Evolutionary conservation across 2,797 vertebrate genomes (phyloP), one percentile per base, ranked within the genome.

Genomic region (Lutjanus campechanus): DNA sequence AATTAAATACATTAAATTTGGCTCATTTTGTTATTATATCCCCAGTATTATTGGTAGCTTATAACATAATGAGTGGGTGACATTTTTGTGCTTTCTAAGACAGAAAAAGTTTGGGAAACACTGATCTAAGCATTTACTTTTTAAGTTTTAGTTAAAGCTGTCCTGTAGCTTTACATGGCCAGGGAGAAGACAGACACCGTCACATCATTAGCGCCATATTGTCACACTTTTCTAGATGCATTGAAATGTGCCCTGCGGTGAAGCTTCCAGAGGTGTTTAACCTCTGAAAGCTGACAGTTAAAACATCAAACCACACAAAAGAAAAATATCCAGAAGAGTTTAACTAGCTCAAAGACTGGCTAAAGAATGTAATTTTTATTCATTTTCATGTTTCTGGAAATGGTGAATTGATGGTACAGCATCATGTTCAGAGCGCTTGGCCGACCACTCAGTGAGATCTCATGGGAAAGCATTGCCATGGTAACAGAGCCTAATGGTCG

Each of bases 401-500:
- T 56, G 66, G 68, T 59, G 70, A 89, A 62, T 77, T 83, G 88
- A 84, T 71, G 63, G 58, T 50, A 64, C 78, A 53, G 85, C 85
- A 71, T 84, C 77, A 53, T 86, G 85, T 85, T 91, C 77, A 25
- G 68, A 82, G 82, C 53, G 47, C 83, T 88, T 76, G 77, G 82
- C 84, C 66, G 50, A 76, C 61, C 76, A 66, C 85, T 92, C 80
- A 17, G 79, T 40, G 73, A 84, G 87, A 89, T 86, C 89, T 85
- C 90, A 72, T 72, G 85, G 88, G 88, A 79, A 88, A 85, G 80
- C 77, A 75, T 95, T 7, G 72, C 92, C 92, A 92, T 92, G 91
- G 94, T 88, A 93, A 95, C 92, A 71, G 85, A 82, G 82, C 85
- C 84, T 92, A 92, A 93, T 92, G 92, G 90, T 87, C 70, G 80